Conservation (phyloP, 2,113 vertebrate species). For the Synodontis membranacea region DNA sequence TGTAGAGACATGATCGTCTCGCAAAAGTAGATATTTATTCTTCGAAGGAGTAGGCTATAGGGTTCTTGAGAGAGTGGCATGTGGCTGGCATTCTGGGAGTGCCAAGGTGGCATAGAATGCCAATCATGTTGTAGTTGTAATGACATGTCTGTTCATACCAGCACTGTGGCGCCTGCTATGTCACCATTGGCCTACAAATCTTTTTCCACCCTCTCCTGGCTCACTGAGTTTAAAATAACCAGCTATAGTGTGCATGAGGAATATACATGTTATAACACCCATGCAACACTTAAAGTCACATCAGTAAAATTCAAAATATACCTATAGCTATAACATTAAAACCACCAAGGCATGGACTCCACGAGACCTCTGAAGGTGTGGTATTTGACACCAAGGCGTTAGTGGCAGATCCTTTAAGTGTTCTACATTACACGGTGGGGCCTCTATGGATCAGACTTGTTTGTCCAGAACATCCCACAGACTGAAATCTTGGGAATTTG, state of each 20-base stretch:
- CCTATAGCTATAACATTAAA: too few relatives aligned
- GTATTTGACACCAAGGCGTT: too few relatives aligned
- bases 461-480: too few relatives aligned
- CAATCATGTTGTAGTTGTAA: slow-evolving; percentile 40
- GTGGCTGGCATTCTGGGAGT: slow-evolving; percentile 14
- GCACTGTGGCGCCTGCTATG: slow-evolving; percentile 19
- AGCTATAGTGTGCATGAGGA: neutral
- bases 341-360: too few relatives aligned
- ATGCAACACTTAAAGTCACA: slow-evolving; percentile 6
- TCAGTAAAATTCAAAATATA: neutral
- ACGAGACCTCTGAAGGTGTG: too few relatives aligned
- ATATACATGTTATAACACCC: slow-evolving; percentile 16
- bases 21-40: neutral
- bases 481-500: too few relatives aligned
- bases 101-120: slow-evolving; percentile 31
- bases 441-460: too few relatives aligned
- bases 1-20: neutral
- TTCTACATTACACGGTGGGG: too few relatives aligned
- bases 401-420: too few relatives aligned
- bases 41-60: neutral
- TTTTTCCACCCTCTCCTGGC: slow-evolving; percentile 50
- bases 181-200: slow-evolving; percentile 40
- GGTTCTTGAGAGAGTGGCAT: slow-evolving; percentile 16
- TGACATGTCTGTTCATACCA: slow-evolving; percentile 46
- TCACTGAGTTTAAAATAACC: slow-evolving; percentile 53